phyloP scores from a whole-genome alignment of 2,113 vertebrate species.

The Merops nubicus region DNA sequence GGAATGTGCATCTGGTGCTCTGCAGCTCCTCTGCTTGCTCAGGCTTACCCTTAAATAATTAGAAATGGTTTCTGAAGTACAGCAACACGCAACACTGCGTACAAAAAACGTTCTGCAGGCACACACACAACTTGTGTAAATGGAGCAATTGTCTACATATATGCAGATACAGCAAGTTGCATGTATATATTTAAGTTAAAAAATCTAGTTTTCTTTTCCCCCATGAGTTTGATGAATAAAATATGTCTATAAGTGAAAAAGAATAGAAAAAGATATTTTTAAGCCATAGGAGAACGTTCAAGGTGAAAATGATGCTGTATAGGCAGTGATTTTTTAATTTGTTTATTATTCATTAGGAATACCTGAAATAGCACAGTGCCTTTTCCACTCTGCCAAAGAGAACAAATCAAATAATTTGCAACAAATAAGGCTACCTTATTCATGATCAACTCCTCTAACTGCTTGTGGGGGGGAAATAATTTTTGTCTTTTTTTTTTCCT shows the following conservation, averaged over 20 bases:
- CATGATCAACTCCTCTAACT: background rate
- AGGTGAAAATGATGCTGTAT: background rate
- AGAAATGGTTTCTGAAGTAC: background rate
- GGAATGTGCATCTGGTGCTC: background rate
- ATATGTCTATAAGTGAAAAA: background rate
- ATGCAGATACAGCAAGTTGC: background rate
- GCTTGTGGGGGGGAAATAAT: background rate
- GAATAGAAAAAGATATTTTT: background rate
- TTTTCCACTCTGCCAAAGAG: background rate
- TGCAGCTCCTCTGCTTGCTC: background rate
- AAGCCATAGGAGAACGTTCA: background rate
- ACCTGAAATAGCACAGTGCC: background rate
- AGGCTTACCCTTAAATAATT: background rate
- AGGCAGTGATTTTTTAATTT: background rate
- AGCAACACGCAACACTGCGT: background rate
- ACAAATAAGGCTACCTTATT: background rate
- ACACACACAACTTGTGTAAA: background rate
- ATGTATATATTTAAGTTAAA: background rate
- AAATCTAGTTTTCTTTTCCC: background rate
- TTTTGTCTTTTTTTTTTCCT: background rate
- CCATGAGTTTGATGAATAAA: background rate
- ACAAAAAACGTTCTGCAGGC: background rate
- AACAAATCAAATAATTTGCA: background rate
- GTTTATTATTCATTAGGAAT: background rate
- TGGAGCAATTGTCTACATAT: background rate